Conservation (phyloP, 2,113 vertebrate species). For the Pagrus major region DNA sequence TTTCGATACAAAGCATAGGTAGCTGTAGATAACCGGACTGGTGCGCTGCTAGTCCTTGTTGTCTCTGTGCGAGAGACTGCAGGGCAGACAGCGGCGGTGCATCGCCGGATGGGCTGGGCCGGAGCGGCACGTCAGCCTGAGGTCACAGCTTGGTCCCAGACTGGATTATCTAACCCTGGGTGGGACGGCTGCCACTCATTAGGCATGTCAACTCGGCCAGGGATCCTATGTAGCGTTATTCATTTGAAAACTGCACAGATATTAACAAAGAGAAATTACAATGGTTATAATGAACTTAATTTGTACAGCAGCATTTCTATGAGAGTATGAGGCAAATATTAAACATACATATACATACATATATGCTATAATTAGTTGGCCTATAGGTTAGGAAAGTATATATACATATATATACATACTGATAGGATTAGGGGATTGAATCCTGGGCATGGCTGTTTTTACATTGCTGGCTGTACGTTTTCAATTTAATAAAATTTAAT, state of each 20-base stretch:
- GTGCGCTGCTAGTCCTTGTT: constrained; percentile 11
- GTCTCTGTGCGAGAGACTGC: constrained; percentile 43
- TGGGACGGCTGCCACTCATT: constrained; percentile 23
- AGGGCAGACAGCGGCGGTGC: constrained; percentile 39
- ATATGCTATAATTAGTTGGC: too few relatives aligned
- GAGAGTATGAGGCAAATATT: too few relatives aligned
- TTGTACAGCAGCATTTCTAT: too few relatives aligned
- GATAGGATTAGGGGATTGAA: too few relatives aligned
- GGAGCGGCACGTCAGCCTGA: constrained; percentile 68
- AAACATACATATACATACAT: too few relatives aligned
- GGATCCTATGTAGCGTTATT: neutral
- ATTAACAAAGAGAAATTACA: neutral
- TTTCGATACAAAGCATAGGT: neutral
- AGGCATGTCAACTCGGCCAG: neutral
- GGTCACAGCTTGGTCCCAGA: constrained; percentile 55
- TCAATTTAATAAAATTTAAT: too few relatives aligned
- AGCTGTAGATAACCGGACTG: neutral
- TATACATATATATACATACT: too few relatives aligned
- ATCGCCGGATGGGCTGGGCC: constrained; percentile 57
- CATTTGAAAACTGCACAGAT: neutral
- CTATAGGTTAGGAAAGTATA: too few relatives aligned
- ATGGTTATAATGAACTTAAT: too few relatives aligned
- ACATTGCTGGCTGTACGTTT: too few relatives aligned
- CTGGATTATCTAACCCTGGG: constrained; percentile 61
- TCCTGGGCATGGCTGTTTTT: too few relatives aligned